Conservation (phyloP, 1,140 invertebrate species). For the Drosophila subobscura region DNA sequence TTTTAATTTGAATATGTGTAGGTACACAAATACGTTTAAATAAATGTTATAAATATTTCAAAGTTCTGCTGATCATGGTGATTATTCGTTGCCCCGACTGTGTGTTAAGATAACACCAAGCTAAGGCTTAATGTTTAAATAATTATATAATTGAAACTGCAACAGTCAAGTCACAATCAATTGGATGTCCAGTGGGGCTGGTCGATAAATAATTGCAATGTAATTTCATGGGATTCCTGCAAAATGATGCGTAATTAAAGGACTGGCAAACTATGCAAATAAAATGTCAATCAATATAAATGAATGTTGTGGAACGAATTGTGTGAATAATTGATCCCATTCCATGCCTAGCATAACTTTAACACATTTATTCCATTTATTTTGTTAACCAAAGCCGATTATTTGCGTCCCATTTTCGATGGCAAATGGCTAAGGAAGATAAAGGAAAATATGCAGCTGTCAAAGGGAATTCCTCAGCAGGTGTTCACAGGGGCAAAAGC, state of each 20-base stretch:
- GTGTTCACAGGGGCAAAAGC: neutral
- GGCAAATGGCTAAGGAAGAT: neutral
- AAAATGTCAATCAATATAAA: conserved; percentile 55
- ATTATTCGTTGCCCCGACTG: no score
- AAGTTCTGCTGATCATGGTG: no score
- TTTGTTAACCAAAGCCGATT: conserved; percentile 16
- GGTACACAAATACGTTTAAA: no score
- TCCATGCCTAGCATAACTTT: neutral
- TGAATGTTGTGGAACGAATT: conserved; percentile 45
- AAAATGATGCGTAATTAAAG: conserved; percentile 35
- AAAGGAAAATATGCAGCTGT: neutral
- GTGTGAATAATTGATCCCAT: conserved; percentile 27
- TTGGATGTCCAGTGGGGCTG: conserved; percentile 14
- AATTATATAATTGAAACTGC: neutral
- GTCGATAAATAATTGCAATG: conserved; percentile 43
- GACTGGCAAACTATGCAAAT: conserved; percentile 13
- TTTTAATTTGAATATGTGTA: no score
- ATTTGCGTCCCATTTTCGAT: conserved; percentile 9
- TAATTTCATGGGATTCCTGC: conserved; percentile 19
- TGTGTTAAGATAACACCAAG: no score
- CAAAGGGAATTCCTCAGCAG: neutral
- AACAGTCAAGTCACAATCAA: conserved; percentile 29
- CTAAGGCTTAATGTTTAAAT: no score
- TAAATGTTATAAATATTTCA: no score
- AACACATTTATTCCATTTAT: neutral